phyloP scores from a whole-genome alignment of 2,888 invertebrate genomes.

The Lagria hirta region DNA sequence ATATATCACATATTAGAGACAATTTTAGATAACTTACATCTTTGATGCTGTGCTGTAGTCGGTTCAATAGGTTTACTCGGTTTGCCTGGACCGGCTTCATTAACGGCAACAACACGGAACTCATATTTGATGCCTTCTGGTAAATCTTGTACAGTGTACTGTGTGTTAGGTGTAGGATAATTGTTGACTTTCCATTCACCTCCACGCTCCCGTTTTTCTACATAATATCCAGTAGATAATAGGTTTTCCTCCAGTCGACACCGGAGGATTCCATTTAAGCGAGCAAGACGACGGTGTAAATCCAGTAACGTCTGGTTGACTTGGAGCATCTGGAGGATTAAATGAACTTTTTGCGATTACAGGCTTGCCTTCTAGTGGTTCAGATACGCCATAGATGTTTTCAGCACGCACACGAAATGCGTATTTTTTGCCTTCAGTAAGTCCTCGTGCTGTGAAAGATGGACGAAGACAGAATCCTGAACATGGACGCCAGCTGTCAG shows the following conservation, averaged over 20 bases:
- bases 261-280: constrained; percentile 85
- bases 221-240: constrained; percentile 79
- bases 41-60: constrained; percentile 83
- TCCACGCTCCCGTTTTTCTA: constrained; percentile 92
- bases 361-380: constrained; percentile 83
- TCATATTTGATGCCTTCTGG: constrained; percentile 90
- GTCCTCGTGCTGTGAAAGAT: constrained; percentile 77
- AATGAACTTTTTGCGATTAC: constrained; percentile 97
- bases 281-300: constrained; percentile 96
- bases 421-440: constrained; percentile 91
- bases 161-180: constrained; percentile 79
- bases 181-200: constrained; percentile 96
- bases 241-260: constrained; percentile 86
- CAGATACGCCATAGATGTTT: constrained; percentile 94
- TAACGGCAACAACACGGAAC: constrained; percentile 83
- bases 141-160: constrained; percentile 86
- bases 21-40: constrained; percentile 58
- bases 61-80: constrained; percentile 93
- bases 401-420: constrained; percentile 95
- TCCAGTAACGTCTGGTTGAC: constrained; percentile 85
- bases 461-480: constrained; percentile 82
- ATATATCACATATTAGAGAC: neutral
- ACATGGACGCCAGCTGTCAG: constrained; percentile 86
- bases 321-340: constrained; percentile 85
- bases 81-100: constrained; percentile 91